These are phyloP conservation scores for Nothura maculosa DNA, from an alignment of 2,797 vertebrate species.

Conservation along the genomic window DNA sequence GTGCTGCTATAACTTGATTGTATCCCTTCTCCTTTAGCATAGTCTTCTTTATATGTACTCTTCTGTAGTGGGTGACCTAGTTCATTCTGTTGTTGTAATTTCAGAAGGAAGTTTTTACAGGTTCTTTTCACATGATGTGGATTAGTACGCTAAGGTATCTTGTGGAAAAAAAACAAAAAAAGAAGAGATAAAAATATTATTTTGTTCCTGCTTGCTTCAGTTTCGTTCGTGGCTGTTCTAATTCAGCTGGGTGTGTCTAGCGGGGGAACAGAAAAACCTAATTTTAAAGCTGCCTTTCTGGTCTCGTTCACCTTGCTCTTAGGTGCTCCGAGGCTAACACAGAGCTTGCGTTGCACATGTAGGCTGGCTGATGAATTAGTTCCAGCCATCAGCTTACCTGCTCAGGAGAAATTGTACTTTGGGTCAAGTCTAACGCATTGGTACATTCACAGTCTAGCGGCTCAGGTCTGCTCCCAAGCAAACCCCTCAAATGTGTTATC, in stretches of 20 bases:
- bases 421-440: not conserved
- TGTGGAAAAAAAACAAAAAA: not conserved
- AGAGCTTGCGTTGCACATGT: not conserved
- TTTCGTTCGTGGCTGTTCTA: not conserved
- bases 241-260: not conserved
- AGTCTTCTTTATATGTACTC: not conserved
- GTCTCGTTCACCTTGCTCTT: not conserved
- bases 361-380: not conserved
- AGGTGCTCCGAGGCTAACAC: conserved; percentile 15
- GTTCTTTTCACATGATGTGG: not conserved
- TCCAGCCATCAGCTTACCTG: not conserved
- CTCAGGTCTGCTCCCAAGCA: not conserved
- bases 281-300: not conserved
- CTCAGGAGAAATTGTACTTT: not conserved
- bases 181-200: not conserved
- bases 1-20: conserved; percentile 7
- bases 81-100: conserved; percentile 51
- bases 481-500: not conserved
- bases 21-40: not conserved
- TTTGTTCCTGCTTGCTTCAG: not conserved
- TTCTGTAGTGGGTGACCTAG: conserved; percentile 45
- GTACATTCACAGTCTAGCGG: not conserved
- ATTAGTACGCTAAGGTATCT: not conserved
- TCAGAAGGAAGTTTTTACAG: conserved; percentile 37
- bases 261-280: not conserved